Conservation (phyloP, 2,888 invertebrate species). For the Chymomyza procnemis region DNA sequence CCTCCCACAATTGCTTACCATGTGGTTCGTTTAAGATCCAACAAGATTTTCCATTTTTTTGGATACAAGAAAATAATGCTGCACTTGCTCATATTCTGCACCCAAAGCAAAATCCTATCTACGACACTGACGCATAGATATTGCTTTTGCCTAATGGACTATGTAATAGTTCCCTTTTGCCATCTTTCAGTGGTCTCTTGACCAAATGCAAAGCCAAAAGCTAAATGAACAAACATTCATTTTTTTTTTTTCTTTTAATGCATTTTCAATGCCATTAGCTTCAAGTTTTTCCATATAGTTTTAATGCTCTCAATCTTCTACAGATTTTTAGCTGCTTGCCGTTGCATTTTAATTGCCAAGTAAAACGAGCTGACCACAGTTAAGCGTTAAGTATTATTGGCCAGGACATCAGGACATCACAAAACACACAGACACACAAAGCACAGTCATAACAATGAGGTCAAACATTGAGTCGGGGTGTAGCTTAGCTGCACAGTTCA, state of each 20-base stretch:
- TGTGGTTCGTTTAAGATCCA: no score
- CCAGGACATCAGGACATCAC: conserved; percentile 13
- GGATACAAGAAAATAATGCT: no score
- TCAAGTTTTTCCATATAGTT: background rate
- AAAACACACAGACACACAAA: conserved; percentile 26
- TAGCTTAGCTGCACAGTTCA: background rate
- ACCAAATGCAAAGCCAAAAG: conserved; percentile 22
- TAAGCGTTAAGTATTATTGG: conserved; percentile 60
- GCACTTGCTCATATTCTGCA: no score
- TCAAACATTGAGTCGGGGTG: background rate
- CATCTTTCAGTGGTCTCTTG: background rate
- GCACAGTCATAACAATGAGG: conserved; percentile 6
- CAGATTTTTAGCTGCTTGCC: conserved; percentile 11
- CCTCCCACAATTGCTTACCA: no score
- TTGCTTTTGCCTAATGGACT: conserved; percentile 58
- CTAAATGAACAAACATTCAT: conserved; percentile 45
- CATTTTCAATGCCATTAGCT: conserved; percentile 25
- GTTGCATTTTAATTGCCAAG: background rate
- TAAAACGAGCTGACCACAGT: conserved; percentile 10
- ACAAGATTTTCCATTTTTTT: no score
- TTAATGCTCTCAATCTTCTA: conserved; percentile 8
- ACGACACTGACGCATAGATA: background rate
- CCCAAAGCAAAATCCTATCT: background rate
- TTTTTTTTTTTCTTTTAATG: conserved; percentile 2
- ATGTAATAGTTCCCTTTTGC: conserved; percentile 52